Evolutionary conservation across 2,888 invertebrate species (phyloP).

Genomic region (Patella depressa): DNA sequence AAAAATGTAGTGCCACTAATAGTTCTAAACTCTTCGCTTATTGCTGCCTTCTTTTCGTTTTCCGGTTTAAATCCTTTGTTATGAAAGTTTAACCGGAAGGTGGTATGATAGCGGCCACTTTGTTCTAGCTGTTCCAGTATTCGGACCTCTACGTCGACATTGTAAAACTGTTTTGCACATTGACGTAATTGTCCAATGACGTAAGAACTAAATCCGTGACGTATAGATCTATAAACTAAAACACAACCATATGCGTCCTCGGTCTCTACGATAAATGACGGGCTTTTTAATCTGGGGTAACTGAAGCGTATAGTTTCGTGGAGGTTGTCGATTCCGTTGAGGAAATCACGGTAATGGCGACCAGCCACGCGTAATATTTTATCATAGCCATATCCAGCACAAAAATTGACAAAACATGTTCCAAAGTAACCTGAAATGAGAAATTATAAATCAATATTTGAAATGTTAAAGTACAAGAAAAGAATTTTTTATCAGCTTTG

Average conservation of each 20-base stretch:
- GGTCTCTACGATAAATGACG: constrained; percentile 90
- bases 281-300: constrained; percentile 90
- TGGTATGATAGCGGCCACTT: constrained; percentile 54
- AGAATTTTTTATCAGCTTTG: too few species aligned
- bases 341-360: constrained; percentile 89
- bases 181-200: constrained; percentile 83
- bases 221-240: constrained; percentile 84
- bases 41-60: constrained; percentile 22
- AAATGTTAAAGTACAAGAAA: too few species aligned
- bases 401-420: constrained; percentile 89
- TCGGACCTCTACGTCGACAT: constrained; percentile 79
- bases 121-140: constrained; percentile 54
- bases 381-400: constrained; percentile 91
- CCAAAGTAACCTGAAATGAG: constrained; percentile 79
- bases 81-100: constrained; percentile 86
- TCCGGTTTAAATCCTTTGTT: constrained; percentile 80
- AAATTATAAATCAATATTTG: background rate
- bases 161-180: constrained; percentile 87
- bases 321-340: constrained; percentile 92
- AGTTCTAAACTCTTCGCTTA: background rate
- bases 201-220: constrained; percentile 75
- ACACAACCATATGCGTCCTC: constrained; percentile 88
- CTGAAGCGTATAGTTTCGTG: constrained; percentile 93
- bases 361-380: constrained; percentile 89
- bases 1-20: constrained; percentile 35